Base-by-base conservation (phyloP, 2,797 vertebrate species). In the Enteromius treurensis region DNA sequence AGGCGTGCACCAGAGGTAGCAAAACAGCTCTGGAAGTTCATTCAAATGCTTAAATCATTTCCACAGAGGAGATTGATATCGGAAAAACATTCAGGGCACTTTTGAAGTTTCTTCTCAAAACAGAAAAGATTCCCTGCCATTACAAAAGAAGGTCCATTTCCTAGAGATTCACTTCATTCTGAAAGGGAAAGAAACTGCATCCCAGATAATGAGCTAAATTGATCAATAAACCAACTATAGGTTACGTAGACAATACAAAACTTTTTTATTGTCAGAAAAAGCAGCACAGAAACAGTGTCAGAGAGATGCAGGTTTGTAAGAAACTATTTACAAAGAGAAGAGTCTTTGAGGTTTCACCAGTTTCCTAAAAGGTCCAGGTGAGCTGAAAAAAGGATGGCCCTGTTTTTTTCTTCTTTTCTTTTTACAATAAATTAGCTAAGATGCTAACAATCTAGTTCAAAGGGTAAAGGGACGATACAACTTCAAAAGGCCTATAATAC, bases 1-100 rank as follows among this genome's bases (percentile, higher is more conserved):
- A 81, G 80, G 58, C 83, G 87, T 86, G 91, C 76, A 89, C 88
- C 84, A 91, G 89, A 91, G 90, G 90, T 89, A 87, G 80, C 83
- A 81, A 85, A 79, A 77, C 37, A 74, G 85, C 89, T 79, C 90
- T 78, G 89, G 87, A 47, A 89, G 68, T 64, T 90, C 84, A 84
- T 91, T 80, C 70, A 78, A 86, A 88, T 64, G 78, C 67, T 86
- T 79, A 74, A 76, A 67, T 87, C 83, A 68, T 40, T 79, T 76
- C 83, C 82, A 84, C 83, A 85, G 83, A 88, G 81, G 69, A 87
- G 74, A 37, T 11, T 55, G 29, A 70, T n/a, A 32, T 34, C 65
- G 23, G 86, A 47, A 29, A 17, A 42, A 62, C 76, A 85, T 73
- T 37, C 71, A 83, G 49, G 68, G 84, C 83, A 69, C 74, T 88